These are phyloP conservation scores for Melieria omissa DNA, from an alignment of 2,888 invertebrate species.

Conservation along the genomic window DNA sequence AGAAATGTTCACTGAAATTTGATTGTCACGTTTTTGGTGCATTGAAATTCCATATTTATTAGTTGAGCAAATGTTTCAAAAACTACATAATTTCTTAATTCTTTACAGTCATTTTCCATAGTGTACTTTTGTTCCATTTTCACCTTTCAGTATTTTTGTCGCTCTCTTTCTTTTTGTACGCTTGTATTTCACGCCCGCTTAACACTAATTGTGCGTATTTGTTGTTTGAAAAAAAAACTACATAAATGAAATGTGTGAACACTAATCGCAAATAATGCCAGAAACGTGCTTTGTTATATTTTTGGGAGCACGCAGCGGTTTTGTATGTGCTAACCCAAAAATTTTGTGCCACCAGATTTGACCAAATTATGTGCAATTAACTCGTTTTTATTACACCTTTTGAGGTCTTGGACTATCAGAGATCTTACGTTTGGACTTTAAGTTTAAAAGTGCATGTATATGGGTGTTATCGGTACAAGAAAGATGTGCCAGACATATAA, in stretches of 20 bases:
- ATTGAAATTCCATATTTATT: too few species aligned
- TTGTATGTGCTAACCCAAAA: slow-evolving; percentile 3
- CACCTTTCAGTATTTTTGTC: background rate
- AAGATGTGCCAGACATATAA: too few species aligned
- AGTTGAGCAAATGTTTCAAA: background rate
- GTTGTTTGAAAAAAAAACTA: slow-evolving; percentile 1
- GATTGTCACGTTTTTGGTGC: too few species aligned
- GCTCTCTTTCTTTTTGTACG: background rate
- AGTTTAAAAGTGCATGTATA: too few species aligned
- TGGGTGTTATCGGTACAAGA: too few species aligned
- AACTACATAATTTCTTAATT: background rate
- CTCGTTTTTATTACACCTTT: too few species aligned
- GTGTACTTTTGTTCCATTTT: slow-evolving; percentile 20
- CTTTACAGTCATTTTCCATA: background rate
- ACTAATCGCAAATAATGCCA: background rate
- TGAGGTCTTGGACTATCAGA: too few species aligned
- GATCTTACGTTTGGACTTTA: too few species aligned
- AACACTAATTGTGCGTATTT: slow-evolving; percentile 17
- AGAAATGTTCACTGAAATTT: too few species aligned
- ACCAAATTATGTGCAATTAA: too few species aligned
- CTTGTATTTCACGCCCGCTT: slow-evolving; percentile 12
- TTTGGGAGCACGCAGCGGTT: slow-evolving; percentile 4
- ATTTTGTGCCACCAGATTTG: background rate
- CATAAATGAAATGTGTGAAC: too few species aligned
- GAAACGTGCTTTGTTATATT: background rate